Evolutionary conservation across 2,113 vertebrate genomes (phyloP).

Genomic region (Nymphicus hollandicus): DNA sequence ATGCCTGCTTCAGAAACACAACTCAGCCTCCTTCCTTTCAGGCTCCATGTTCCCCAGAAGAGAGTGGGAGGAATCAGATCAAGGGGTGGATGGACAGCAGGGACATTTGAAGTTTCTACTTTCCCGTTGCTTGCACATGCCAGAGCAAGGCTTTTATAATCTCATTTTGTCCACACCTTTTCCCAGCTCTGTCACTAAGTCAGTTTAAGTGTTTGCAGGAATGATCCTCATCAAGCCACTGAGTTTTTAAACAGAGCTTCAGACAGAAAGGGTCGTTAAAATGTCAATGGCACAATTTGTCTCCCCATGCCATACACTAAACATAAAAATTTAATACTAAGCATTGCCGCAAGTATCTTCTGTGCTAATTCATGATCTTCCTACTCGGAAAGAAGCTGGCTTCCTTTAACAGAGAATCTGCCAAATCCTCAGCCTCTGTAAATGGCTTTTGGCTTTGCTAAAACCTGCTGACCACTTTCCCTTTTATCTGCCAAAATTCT

Average conservation of each 20-base stretch:
- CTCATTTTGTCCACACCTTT: background rate
- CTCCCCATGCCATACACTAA: background rate
- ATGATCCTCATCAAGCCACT: background rate
- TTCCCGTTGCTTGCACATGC: background rate
- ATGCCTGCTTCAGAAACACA: background rate
- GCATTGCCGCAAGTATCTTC: background rate
- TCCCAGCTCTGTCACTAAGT: background rate
- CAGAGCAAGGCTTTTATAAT: background rate
- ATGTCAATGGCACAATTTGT: background rate
- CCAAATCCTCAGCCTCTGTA: background rate
- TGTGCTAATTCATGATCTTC: background rate
- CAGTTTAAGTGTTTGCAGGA: background rate
- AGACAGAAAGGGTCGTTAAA: slow-evolving; percentile 11
- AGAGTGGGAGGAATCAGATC: background rate
- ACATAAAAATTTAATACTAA: background rate
- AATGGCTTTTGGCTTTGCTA: background rate
- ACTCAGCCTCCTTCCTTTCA: background rate
- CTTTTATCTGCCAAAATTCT: background rate
- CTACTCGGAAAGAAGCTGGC: background rate
- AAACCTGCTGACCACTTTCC: background rate
- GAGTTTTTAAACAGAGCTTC: slow-evolving; percentile 19
- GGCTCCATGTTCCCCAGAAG: background rate
- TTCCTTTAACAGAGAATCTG: background rate
- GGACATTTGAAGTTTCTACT: background rate
- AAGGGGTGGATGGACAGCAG: background rate